Evolutionary conservation across 2,113 vertebrate species (phyloP).

Genomic region (Chaetodon trifascialis): DNA sequence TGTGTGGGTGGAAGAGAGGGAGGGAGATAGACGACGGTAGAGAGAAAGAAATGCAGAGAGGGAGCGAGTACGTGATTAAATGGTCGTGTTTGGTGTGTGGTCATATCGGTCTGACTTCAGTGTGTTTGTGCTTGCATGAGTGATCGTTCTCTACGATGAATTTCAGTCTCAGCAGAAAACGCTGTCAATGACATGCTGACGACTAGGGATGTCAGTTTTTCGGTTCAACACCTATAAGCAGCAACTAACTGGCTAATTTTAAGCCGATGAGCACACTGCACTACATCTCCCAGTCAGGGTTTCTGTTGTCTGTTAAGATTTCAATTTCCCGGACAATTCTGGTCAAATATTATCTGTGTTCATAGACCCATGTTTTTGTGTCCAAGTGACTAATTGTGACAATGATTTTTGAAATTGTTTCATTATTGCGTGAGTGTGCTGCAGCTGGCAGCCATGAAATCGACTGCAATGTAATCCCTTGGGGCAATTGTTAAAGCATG

Average conservation of each 20-base stretch:
- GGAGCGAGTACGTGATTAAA: conserved; percentile 7
- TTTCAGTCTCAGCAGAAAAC: background rate
- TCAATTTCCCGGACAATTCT: too few species aligned
- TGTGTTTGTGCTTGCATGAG: background rate
- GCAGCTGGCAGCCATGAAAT: background rate
- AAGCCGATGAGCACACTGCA: too few species aligned
- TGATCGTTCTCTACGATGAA: background rate
- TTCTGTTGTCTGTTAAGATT: too few species aligned
- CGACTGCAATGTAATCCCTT: too few species aligned
- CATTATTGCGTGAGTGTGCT: too few species aligned
- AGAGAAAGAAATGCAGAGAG: background rate
- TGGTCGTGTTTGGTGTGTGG: background rate
- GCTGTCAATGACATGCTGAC: background rate
- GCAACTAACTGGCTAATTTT: too few species aligned
- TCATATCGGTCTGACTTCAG: conserved; percentile 7
- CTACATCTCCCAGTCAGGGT: too few species aligned
- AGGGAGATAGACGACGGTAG: background rate
- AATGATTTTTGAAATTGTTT: too few species aligned
- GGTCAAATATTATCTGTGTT: too few species aligned
- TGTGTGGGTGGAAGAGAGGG: background rate
- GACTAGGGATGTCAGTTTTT: background rate
- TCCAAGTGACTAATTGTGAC: too few species aligned
- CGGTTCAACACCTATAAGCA: background rate
- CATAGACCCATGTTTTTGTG: too few species aligned
- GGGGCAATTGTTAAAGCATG: too few species aligned